phyloP scores from a whole-genome alignment of 2,888 invertebrate species.

The Nephrotoma guestfalica region DNA sequence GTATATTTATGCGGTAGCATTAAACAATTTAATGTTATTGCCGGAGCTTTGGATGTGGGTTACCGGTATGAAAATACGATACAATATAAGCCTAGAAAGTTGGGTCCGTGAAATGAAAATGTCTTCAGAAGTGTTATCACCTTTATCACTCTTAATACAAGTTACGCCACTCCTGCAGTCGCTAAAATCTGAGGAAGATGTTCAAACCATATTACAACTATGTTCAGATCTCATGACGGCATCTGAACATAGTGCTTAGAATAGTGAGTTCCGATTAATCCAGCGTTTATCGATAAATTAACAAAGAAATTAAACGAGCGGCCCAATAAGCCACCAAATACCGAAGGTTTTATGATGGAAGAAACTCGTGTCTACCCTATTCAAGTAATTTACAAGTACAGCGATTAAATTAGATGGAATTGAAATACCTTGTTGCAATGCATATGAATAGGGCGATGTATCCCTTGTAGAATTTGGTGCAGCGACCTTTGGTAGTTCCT shows the following conservation, averaged over 20 bases:
- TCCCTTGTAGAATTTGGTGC: too few relatives aligned
- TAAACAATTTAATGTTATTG: slow-evolving; percentile 86
- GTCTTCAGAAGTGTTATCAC: slow-evolving; percentile 52
- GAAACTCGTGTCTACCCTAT: slow-evolving; percentile 28
- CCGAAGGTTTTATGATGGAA: slow-evolving; percentile 30
- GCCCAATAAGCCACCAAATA: slow-evolving; percentile 10
- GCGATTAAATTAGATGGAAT: slow-evolving; percentile 60
- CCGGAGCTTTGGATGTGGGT: slow-evolving; percentile 97
- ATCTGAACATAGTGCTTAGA: slow-evolving; percentile 77
- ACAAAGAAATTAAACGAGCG: slow-evolving; percentile 25
- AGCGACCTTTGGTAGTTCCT: too few relatives aligned
- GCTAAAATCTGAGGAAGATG: slow-evolving; percentile 84
- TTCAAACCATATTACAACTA: slow-evolving; percentile 83
- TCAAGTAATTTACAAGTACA: slow-evolving; percentile 30
- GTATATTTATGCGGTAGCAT: slow-evolving; percentile 82
- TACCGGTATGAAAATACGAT: slow-evolving; percentile 91
- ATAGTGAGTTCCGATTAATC: slow-evolving; percentile 27
- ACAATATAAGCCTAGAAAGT: slow-evolving; percentile 87
- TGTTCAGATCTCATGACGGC: slow-evolving; percentile 78
- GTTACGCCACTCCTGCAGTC: slow-evolving; percentile 92
- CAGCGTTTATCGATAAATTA: slow-evolving; percentile 28
- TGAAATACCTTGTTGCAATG: too few relatives aligned
- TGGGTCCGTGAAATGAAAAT: slow-evolving; percentile 72
- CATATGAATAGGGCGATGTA: too few relatives aligned
- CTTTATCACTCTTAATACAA: slow-evolving; percentile 82